These are phyloP conservation scores for Drosophila pruinosa DNA, from an alignment of 1,140 invertebrate genomes.

Conservation along the genomic window DNA sequence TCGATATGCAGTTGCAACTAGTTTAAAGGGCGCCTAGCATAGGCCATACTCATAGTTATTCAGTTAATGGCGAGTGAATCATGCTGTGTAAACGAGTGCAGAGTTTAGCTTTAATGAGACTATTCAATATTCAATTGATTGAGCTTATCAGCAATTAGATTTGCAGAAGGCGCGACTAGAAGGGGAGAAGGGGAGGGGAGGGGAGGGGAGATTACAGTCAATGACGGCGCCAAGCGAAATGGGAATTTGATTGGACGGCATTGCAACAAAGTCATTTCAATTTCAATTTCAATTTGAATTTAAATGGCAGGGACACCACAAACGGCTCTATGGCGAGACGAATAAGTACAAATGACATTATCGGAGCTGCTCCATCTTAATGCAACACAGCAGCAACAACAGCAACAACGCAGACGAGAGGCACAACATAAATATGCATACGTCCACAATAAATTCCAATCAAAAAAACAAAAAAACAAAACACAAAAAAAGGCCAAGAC, in stretches of 20 bases:
- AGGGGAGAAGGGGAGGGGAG: neutral
- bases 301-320: conserved; percentile 42
- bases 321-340: neutral
- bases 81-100: neutral
- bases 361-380: conserved; percentile 50
- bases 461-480: conserved; percentile 44
- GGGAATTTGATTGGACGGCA: conserved; percentile 61
- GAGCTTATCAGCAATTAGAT: conserved; percentile 6
- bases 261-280: conserved; percentile 80
- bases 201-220: neutral
- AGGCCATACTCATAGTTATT: neutral
- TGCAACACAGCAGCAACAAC: conserved; percentile 18
- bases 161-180: neutral
- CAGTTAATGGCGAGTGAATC: neutral
- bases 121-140: conserved; percentile 8
- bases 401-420: neutral
- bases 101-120: neutral
- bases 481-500: conserved; percentile 47
- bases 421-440: conserved; percentile 36
- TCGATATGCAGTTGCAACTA: too few species aligned
- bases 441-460: conserved; percentile 72
- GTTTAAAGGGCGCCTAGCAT: too few species aligned
- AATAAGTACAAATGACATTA: conserved; percentile 59
- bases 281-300: conserved; percentile 52
- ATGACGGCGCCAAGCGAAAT: conserved; percentile 18